Conservation (phyloP, 1,140 invertebrate genomes). For the Myzus persicae region DNA sequence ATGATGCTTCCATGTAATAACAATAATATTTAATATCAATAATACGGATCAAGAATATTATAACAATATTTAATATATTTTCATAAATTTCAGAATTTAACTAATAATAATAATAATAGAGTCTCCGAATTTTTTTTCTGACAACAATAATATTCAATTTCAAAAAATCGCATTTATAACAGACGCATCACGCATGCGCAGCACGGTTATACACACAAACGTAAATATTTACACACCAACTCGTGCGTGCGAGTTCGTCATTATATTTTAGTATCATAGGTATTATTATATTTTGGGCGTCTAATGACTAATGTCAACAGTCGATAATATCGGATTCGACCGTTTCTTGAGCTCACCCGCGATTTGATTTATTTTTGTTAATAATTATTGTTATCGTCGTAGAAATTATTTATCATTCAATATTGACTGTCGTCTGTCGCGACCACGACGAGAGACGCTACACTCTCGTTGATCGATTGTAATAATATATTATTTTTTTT, state of each 20-base stretch:
- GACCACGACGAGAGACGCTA: no score
- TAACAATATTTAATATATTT: no score
- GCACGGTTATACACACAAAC: neutral
- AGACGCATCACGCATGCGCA: neutral
- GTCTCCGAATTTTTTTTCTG: no score
- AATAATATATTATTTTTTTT: neutral
- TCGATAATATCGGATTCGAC: neutral
- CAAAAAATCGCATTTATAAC: neutral
- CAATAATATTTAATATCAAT: no score
- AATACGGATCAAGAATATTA: no score
- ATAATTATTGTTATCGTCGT: neutral
- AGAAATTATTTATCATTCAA: neutral
- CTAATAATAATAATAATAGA: no score
- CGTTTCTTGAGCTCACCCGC: neutral
- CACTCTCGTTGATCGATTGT: neutral
- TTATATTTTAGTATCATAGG: neutral
- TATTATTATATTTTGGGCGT: neutral
- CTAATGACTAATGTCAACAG: neutral
- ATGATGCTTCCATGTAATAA: no score
- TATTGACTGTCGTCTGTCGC: no score
- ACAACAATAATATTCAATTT: no score
- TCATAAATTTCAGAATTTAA: no score
- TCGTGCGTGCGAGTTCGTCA: neutral
- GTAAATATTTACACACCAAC: neutral
- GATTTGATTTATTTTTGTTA: neutral